Evolutionary conservation across 2,888 invertebrate species (phyloP).

Genomic region (Tenodera sinensis): DNA sequence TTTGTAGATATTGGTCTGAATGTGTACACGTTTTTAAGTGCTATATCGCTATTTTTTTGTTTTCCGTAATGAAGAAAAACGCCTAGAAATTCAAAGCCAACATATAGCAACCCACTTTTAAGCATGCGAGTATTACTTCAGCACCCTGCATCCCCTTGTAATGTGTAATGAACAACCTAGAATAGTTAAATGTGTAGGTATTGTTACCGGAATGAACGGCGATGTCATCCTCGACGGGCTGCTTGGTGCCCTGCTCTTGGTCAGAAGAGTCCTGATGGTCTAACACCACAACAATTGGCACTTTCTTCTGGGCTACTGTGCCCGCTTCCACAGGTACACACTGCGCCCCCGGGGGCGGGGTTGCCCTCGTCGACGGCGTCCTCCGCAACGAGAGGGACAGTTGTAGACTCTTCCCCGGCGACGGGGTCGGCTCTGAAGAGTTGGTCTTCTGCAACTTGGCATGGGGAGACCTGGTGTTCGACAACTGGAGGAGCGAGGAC

Average conservation of each 20-base stretch:
- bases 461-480: background rate
- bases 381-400: conserved; percentile 35
- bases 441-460: background rate
- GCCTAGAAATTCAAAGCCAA: too few species aligned
- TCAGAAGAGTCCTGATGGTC: background rate
- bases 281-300: conserved; percentile 1
- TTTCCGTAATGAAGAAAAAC: too few species aligned
- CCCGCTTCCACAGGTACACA: background rate
- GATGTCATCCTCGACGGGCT: conserved; percentile 10
- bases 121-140: too few species aligned
- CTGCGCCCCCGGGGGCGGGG: background rate
- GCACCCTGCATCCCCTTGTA: too few species aligned
- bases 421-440: background rate
- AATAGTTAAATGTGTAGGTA: too few species aligned
- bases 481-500: conserved; percentile 5
- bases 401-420: conserved; percentile 24
- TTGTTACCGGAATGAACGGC: conserved; percentile 25
- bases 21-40: too few species aligned
- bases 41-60: too few species aligned
- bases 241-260: background rate
- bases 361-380: conserved; percentile 31
- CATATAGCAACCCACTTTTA: too few species aligned
- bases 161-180: too few species aligned
- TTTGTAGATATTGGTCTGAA: too few species aligned
- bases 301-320: background rate